phyloP scores from a whole-genome alignment of 2,113 vertebrate species.

The Rhadina sibilatrix region DNA sequence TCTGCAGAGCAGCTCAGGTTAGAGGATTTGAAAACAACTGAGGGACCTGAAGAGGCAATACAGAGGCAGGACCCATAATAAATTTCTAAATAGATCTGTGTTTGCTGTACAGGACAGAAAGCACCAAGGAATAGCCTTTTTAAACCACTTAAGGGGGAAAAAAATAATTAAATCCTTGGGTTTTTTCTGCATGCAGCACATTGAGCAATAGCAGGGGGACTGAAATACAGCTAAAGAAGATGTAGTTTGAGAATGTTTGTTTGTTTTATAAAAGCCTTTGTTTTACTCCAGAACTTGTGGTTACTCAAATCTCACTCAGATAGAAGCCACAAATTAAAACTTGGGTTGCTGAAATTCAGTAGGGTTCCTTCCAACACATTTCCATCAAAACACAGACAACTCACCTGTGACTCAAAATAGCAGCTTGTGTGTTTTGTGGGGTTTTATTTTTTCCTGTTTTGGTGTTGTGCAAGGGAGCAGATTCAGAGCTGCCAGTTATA shows the following conservation, averaged over 20 bases:
- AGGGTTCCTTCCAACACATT: neutral
- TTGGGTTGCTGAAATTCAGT: neutral
- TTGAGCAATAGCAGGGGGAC: neutral
- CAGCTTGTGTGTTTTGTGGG: neutral
- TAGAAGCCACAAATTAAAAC: neutral
- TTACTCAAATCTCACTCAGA: neutral
- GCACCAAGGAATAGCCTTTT: neutral
- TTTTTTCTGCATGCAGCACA: neutral
- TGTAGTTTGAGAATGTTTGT: neutral
- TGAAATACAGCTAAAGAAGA: neutral
- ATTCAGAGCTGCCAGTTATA: neutral
- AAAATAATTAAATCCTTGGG: neutral
- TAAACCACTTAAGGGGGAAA: neutral
- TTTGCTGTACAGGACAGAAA: neutral
- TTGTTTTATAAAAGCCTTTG: neutral
- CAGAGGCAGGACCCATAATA: neutral
- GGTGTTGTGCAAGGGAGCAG: neutral
- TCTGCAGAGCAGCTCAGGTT: neutral
- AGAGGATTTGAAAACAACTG: constrained; percentile 7
- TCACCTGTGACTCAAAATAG: neutral
- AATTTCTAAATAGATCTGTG: neutral
- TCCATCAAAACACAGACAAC: neutral
- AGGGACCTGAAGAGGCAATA: neutral
- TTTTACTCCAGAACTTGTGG: neutral
- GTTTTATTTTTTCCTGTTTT: neutral